These are phyloP conservation scores for Malacosoma neustria DNA, from an alignment of 2,888 invertebrate species.

Conservation along the genomic window DNA sequence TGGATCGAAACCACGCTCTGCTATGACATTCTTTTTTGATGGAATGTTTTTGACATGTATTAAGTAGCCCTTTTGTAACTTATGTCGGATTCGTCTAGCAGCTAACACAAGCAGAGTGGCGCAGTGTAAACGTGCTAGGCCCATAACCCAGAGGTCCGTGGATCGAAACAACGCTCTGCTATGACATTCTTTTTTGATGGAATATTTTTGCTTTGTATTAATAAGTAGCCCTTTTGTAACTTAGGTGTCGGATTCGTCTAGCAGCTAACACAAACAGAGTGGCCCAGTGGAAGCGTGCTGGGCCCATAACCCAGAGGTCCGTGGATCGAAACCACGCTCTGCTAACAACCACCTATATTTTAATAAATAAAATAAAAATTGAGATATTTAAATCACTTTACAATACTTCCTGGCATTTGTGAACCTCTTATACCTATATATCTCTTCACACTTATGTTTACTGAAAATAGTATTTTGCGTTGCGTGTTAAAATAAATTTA, in stretches of 20 bases:
- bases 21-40: constrained; percentile 41
- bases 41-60: too few species aligned
- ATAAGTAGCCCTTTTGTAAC: background rate
- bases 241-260: background rate
- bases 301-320: constrained; percentile 94
- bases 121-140: constrained; percentile 90
- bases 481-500: too few species aligned
- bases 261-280: constrained; percentile 75
- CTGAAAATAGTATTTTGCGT: too few species aligned
- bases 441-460: too few species aligned
- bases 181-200: constrained; percentile 15
- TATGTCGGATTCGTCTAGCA: background rate
- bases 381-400: too few species aligned
- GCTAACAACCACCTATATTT: too few species aligned
- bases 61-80: too few species aligned
- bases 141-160: constrained; percentile 94
- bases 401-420: too few species aligned
- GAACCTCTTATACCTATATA: too few species aligned
- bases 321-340: constrained; percentile 92
- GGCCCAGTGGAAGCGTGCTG: constrained; percentile 90
- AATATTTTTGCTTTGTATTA: too few species aligned
- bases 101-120: constrained; percentile 79
- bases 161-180: constrained; percentile 90
- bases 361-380: too few species aligned
- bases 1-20: constrained; percentile 91